phyloP scores from a whole-genome alignment of 2,113 vertebrate genomes.

The Raphicerus campestris region DNA sequence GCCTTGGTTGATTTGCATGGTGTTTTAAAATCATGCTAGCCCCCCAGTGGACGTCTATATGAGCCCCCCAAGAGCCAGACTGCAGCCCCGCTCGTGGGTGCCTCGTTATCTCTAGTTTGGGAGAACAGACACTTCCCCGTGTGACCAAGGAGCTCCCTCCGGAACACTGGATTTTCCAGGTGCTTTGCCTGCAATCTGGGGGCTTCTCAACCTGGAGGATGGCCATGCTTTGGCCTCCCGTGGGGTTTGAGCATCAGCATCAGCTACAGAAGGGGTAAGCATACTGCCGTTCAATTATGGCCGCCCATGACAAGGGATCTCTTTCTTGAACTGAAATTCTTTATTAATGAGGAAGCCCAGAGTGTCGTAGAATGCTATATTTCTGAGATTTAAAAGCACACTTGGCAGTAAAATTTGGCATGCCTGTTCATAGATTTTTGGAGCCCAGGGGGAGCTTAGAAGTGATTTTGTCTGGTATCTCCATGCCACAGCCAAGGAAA shows the following conservation, averaged over 20 bases:
- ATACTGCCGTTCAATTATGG: accelerated
- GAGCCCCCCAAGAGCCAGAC: not conserved
- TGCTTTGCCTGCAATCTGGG: not conserved
- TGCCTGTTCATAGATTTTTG: not conserved
- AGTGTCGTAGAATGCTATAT: not conserved
- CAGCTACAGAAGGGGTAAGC: accelerated
- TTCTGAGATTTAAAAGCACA: not conserved
- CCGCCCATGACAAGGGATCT: not conserved
- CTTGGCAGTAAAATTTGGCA: not conserved
- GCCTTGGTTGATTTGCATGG: not conserved
- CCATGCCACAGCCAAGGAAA: not conserved
- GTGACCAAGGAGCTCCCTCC: accelerated
- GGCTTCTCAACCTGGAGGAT: not conserved
- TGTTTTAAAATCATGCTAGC: not conserved
- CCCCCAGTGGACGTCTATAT: accelerated
- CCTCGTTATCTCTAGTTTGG: not conserved
- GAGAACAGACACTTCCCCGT: not conserved
- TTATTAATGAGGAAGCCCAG: not conserved
- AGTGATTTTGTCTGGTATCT: not conserved
- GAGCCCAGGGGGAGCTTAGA: not conserved
- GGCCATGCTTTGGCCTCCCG: accelerated
- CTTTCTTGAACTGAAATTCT: not conserved
- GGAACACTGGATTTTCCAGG: not conserved
- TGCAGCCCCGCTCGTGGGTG: accelerated
- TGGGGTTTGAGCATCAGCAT: accelerated